Evolutionary conservation across 2,888 invertebrate species (phyloP), one percentile per base, ranked within the genome.

Genomic region (Apamea epomidion): DNA sequence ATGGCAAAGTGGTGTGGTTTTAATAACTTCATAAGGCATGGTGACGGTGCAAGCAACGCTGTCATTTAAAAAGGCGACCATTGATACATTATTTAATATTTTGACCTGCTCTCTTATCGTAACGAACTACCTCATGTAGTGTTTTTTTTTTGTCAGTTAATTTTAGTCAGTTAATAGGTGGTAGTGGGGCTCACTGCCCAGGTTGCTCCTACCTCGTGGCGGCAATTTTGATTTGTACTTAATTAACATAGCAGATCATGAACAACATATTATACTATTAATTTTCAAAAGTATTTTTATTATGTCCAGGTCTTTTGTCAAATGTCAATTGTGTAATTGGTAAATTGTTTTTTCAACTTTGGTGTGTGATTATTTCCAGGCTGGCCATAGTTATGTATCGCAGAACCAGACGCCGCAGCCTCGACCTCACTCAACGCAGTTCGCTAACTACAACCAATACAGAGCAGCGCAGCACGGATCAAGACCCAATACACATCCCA

Each of bases 401-500:
- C 96, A 94, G 87, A 95, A 94, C 85, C 96, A 95, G 86, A 92
- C 94, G 76, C 93, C 91, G 81, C 94, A 93, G 86, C 91, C 94
- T 65, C 92, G 96, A 87, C 94, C 80, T 74, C 80, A 80, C 54
- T 80, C 80, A 37, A 82, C 94, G 48, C 96, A 95, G 87, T 96
- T 94, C 85, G 88, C 90, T 16, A 96, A 94, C 89, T 96, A 94
- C 67, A 81, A 76, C 89, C 95, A 92, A 77, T 96, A 94, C 81
- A 93, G 96, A 88, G 90, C 93, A 65, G 86, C 95, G 65, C 96
- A 96, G 83, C 96, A 96, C 82, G 94, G 93, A 51, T 91, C 94
- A 65, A 93, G 97, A 84, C 96, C 96, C 18, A 94, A 93, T 74
- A 90, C 95, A 65, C 96, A 96, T 90, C 95, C 95, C 14, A 96